Conservation (phyloP, 2,888 invertebrate genomes). For the Hofmannophila pseudospretella region DNA sequence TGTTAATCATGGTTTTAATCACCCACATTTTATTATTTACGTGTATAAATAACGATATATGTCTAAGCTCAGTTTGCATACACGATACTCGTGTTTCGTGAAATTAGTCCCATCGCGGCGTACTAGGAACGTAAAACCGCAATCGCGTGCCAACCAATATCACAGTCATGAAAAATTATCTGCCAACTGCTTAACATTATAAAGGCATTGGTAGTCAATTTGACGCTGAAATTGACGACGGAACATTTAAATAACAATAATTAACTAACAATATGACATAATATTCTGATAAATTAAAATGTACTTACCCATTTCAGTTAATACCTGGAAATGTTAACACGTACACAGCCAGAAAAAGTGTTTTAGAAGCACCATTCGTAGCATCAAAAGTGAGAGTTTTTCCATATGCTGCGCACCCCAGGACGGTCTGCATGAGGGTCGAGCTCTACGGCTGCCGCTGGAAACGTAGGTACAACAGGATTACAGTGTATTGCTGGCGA, state of each 20-base stretch:
- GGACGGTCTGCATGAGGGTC: slow-evolving; percentile 95
- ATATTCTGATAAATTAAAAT: too few species aligned
- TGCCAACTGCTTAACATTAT: too few species aligned
- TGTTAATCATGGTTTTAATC: too few species aligned
- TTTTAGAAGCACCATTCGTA: slow-evolving; percentile 89
- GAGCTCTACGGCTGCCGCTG: slow-evolving; percentile 91
- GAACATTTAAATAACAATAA: too few species aligned
- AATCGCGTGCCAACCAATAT: too few species aligned
- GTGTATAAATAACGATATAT: too few species aligned
- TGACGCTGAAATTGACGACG: too few species aligned
- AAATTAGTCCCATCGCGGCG: slow-evolving; percentile 44
- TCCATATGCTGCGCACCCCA: slow-evolving; percentile 89
- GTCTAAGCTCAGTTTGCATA: slow-evolving; percentile 18
- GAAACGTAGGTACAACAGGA: slow-evolving; percentile 66
- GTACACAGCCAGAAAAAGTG: slow-evolving; percentile 83
- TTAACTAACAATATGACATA: too few species aligned
- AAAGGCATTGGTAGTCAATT: too few species aligned
- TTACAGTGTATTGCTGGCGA: slow-evolving; percentile 35
- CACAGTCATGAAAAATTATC: too few species aligned
- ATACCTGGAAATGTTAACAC: slow-evolving; percentile 87
- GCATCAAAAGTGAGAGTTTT: slow-evolving; percentile 92
- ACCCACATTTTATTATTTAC: too few species aligned
- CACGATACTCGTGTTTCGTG: slow-evolving; percentile 29
- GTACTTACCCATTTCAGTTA: slow-evolving; percentile 80
- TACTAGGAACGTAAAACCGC: slow-evolving; percentile 22